Base-by-base conservation (phyloP, 2,113 vertebrate species). In the Sorex fumeus region DNA sequence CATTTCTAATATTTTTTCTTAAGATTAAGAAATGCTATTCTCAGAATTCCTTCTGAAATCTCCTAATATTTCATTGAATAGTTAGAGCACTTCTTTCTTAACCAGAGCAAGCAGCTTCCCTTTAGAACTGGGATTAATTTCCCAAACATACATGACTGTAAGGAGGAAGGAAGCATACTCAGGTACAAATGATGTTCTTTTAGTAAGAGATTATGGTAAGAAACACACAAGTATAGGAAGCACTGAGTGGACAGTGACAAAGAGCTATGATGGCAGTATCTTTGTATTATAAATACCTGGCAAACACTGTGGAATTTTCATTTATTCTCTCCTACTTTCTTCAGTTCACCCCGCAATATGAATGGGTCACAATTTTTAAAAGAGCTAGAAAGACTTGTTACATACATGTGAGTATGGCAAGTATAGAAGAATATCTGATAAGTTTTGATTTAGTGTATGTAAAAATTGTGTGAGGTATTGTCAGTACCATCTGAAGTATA, bases 361-460 rank as follows among this genome's bases (percentile, higher is more conserved):
- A 78, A 34, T 64, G 75, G n/a, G 81, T 82, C 28, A 82, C 64
- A 87, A 47, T 74, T 82, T 90, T 57, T 32, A 82, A 75, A 90
- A 34, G 34, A 90, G 67, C 28, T 86, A 82, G 36, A 70, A 84
- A 75, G 70, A 86, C 32, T 34, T 82, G 62, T 53, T 53, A 53
- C 9, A 53, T 53, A 90, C 64, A 81, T 66, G 36, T 90, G 9
- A 12, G 12, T 53, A 53, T 53, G 15, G 18, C 15, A 90, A 36
- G 18, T 82, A 21, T 76, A 87, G 28, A 76, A 87, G 28, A 76
- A 77, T 84, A 84, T 62, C 45, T 60, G 13, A 82, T 66, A 71
- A 19, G 82, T 95, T 87, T 71, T 95, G 40, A 94, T 84, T 43
- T 57, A 60, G 82, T 75, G 28, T 85, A 8, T 30, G 43, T 32